These are phyloP conservation scores for Rhizoglyphus robini DNA, from an alignment of 1,140 invertebrate species.

Conservation along the genomic window DNA sequence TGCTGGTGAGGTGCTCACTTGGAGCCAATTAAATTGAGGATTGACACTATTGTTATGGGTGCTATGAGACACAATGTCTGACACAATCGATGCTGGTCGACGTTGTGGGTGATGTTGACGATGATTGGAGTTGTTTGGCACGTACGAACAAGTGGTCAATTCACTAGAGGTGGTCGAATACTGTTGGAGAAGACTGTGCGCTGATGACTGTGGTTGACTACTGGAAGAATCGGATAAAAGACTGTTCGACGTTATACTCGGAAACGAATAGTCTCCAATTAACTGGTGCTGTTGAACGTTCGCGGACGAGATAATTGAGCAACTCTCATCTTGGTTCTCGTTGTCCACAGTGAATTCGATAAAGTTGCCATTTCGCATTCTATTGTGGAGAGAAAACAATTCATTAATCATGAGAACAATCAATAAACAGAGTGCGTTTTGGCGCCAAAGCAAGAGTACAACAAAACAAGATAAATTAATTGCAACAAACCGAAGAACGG, in stretches of 20 bases:
- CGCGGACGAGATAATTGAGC: slow-evolving; percentile 11
- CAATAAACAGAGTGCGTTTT: too few species aligned
- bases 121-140: not conserved
- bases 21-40: not conserved
- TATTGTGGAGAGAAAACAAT: slow-evolving; percentile 1
- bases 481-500: not conserved
- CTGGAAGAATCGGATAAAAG: not conserved
- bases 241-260: not conserved
- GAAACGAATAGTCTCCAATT: not conserved
- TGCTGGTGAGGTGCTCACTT: not conserved
- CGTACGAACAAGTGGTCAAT: too few species aligned
- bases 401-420: not conserved
- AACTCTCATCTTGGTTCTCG: slow-evolving; percentile 3
- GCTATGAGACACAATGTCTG: not conserved
- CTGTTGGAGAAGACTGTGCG: too few species aligned
- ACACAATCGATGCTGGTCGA: not conserved
- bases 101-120: not conserved
- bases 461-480: not conserved
- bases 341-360: not conserved
- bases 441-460: too few species aligned
- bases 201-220: not conserved
- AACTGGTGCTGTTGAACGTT: not conserved
- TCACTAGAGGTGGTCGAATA: too few species aligned
- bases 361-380: slow-evolving; percentile 14
- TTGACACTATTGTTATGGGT: not conserved